Percentiles rank a stretch among this genome's conserved stretches.
phyloP scores from a whole-genome alignment of 2,113 vertebrate genomes.

The Vanacampus margaritifer region DNA sequence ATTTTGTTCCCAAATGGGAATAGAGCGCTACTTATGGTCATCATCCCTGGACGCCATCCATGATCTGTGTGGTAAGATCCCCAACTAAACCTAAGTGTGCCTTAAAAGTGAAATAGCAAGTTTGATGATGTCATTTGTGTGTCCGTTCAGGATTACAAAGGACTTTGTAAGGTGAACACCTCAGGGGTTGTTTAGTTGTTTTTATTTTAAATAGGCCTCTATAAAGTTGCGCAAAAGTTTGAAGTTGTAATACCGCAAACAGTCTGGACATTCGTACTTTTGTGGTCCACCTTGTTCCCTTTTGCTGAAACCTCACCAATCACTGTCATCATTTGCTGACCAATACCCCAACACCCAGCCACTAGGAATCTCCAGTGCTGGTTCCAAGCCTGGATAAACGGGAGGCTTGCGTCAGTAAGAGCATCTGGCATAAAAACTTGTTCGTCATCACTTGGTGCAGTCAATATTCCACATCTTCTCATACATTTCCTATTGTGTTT shows the following conservation, averaged over 20 bases:
- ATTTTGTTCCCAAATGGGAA: constrained; percentile 60
- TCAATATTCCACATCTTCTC: background rate
- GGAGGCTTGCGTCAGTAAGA: background rate
- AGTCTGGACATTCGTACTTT: background rate
- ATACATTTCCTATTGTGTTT: background rate
- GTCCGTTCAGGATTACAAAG: too few relatives aligned
- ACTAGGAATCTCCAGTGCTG: background rate
- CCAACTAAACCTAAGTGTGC: background rate
- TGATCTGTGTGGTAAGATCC: constrained; percentile 79
- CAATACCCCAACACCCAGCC: background rate
- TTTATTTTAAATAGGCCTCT: too few relatives aligned
- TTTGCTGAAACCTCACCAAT: background rate
- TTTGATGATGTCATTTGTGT: background rate
- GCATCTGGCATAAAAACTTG: background rate
- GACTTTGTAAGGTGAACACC: too few relatives aligned
- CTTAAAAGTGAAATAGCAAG: background rate
- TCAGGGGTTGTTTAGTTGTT: too few relatives aligned
- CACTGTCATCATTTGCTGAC: background rate
- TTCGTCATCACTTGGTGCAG: background rate
- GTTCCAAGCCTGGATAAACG: constrained; percentile 3
- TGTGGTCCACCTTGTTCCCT: background rate
- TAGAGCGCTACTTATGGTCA: constrained; percentile 86
- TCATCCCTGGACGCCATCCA: constrained; percentile 81
- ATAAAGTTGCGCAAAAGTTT: background rate
- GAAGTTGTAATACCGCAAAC: background rate